Evolutionary conservation across 2,888 invertebrate genomes (phyloP), one percentile per base, ranked within the genome.

Genomic region (Lepidochrysops patricia): DNA sequence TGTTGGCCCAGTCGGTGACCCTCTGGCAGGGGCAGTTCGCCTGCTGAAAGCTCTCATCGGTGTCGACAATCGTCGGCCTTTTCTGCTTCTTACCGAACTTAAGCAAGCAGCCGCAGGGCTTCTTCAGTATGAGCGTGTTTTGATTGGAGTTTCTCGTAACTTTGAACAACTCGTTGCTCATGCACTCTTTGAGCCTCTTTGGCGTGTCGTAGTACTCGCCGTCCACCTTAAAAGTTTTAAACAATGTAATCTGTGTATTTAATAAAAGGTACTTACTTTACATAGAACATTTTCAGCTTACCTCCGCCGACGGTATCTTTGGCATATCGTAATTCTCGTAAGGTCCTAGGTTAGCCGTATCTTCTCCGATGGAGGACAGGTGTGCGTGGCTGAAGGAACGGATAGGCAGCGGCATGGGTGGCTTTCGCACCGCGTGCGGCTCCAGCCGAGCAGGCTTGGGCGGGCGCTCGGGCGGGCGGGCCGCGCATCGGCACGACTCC

Each of bases 281-380:
- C n/a, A n/a, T n/a, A n/a, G n/a, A n/a, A n/a, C n/a, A n/a, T n/a
- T n/a, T n/a, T 4, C 9, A 29, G 12, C 27, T 87, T 84, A 90
- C 91, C 87, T 84, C 88, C 76, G 76, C 78, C 76, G 80, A 85
- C 9, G 81, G 91, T 66, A 91, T 83, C 77, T 92, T 93, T 34
- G 95, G 95, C 57, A 95, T 89, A 73, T 95, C 95, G 72, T 95
- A 96, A 74, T 95, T 95, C 70, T 94, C 94, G 72, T 94, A 94
- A 0, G 93, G 92, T 2, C 92, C 92, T 23, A 89, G 74, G 70
- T 75, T 79, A 23, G 74, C 64, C 37, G 73, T 74, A 60, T 77
- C 72, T 34, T 75, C 73, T 27, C 73, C 70, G 6, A 71, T 67
- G 1, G 70, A 67, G 9, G 70, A 65, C 5, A 72, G 65, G 29